These are phyloP conservation scores for Habropoda laboriosa DNA, from an alignment of 1,140 invertebrate genomes.

Conservation along the genomic window DNA sequence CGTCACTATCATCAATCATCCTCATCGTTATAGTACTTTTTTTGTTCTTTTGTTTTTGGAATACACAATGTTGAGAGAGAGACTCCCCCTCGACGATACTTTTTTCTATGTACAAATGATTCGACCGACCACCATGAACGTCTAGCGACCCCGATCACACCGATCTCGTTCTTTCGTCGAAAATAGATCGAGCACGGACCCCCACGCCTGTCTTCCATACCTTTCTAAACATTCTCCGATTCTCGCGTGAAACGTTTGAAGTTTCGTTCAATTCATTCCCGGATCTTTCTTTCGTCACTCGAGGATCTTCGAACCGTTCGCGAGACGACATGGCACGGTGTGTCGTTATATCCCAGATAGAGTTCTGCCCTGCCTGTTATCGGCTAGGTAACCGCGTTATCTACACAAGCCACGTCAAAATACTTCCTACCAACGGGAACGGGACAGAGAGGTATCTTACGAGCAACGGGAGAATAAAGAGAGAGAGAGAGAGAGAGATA, in stretches of 20 bases:
- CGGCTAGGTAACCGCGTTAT: constrained; percentile 54
- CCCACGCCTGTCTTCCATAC: too few relatives aligned
- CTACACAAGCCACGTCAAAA: constrained; percentile 60
- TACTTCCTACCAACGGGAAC: constrained; percentile 43
- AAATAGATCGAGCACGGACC: not conserved
- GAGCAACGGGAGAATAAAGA: not conserved
- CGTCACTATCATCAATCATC: constrained; percentile 37
- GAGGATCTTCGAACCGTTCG: constrained; percentile 25
- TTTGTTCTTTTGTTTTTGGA: constrained; percentile 44
- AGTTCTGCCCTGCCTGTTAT: constrained; percentile 37
- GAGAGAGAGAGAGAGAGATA: not conserved
- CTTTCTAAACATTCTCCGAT: too few relatives aligned
- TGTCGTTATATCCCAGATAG: constrained; percentile 48
- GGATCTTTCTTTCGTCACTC: not conserved
- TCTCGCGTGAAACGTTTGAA: not conserved
- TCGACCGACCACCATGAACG: constrained; percentile 11
- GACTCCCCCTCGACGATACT: not conserved
- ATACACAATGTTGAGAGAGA: constrained; percentile 9
- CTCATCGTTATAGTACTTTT: constrained; percentile 44
- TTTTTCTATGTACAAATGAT: constrained; percentile 47
- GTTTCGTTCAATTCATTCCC: not conserved
- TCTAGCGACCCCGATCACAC: not conserved
- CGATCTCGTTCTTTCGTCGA: too few relatives aligned
- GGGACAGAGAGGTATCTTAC: constrained; percentile 14
- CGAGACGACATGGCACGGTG: constrained; percentile 34